A percentile compares a stretch with the other conserved stretches of the same genome.
Evolutionary conservation across 1,140 invertebrate genomes (phyloP).

Genomic region (Tetramorium simillimum): DNA sequence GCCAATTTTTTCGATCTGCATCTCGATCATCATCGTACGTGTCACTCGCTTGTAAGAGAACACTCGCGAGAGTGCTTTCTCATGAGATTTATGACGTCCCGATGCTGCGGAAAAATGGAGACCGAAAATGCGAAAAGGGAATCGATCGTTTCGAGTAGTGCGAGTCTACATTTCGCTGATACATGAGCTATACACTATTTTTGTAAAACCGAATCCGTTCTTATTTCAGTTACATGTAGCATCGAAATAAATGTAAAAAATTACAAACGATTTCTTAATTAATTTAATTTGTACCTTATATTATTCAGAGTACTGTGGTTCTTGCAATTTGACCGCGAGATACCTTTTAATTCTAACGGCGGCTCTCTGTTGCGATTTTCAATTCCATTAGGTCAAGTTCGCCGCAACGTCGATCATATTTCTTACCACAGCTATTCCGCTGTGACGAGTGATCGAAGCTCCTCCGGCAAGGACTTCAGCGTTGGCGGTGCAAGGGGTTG

Average conservation of each 20-base stretch:
- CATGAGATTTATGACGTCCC: slow-evolving; percentile 41
- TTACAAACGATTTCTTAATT: not conserved
- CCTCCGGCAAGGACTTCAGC: slow-evolving; percentile 60
- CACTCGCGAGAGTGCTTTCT: slow-evolving; percentile 47
- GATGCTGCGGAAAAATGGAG: slow-evolving; percentile 36
- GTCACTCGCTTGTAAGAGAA: slow-evolving; percentile 26
- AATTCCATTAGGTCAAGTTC: not conserved
- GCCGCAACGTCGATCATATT: not conserved
- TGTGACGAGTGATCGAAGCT: slow-evolving; percentile 33
- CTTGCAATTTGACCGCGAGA: not conserved
- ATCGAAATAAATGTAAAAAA: not conserved
- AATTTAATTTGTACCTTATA: not conserved
- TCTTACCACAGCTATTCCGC: slow-evolving; percentile 15
- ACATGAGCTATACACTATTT: not conserved
- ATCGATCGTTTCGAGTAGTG: slow-evolving; percentile 25
- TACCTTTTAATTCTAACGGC: not conserved
- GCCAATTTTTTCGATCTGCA: slow-evolving; percentile 58
- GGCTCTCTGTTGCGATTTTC: not conserved
- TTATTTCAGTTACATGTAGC: not conserved
- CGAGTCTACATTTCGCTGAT: not conserved
- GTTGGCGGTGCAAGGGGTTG: slow-evolving; percentile 51
- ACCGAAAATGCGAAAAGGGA: slow-evolving; percentile 16
- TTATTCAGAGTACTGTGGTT: not conserved
- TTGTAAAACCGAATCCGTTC: not conserved
- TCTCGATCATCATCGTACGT: slow-evolving; percentile 48